Evolutionary conservation across 2,888 invertebrate species (phyloP).

Genomic region (Pharmacophagus antenor): DNA sequence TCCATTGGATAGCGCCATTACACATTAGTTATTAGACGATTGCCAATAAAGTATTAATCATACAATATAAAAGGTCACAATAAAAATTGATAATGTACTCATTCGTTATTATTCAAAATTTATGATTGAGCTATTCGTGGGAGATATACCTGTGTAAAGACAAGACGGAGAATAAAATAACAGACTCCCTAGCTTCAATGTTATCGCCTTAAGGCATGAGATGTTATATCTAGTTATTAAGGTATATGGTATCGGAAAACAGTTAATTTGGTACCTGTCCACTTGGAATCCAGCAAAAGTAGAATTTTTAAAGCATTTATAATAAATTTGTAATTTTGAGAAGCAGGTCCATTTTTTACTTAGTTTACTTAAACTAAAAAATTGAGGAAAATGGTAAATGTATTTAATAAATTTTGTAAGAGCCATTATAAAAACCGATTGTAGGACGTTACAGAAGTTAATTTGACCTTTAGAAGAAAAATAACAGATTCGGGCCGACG

Average conservation of each 20-base stretch:
- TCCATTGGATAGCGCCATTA: slow-evolving; percentile 49
- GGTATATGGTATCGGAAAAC: too few species aligned
- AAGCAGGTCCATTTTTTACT: neutral
- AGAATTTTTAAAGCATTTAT: too few species aligned
- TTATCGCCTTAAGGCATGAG: too few species aligned
- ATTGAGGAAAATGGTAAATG: neutral
- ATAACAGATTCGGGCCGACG: slow-evolving; percentile 11
- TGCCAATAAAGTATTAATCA: slow-evolving; percentile 38
- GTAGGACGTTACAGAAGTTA: slow-evolving; percentile 5
- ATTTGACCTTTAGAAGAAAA: slow-evolving; percentile 23
- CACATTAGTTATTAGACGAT: slow-evolving; percentile 50
- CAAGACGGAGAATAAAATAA: too few species aligned
- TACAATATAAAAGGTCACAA: slow-evolving; percentile 16
- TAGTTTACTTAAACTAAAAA: neutral
- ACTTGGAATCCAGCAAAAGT: too few species aligned
- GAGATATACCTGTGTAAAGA: neutral
- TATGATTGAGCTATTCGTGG: neutral
- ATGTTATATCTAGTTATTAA: too few species aligned
- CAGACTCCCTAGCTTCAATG: too few species aligned
- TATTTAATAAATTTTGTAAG: slow-evolving; percentile 1
- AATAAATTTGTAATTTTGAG: too few species aligned
- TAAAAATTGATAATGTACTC: neutral
- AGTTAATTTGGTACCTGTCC: too few species aligned
- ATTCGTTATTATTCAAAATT: neutral
- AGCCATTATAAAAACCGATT: slow-evolving; percentile 2